Evolutionary conservation across 1,140 invertebrate species (phyloP), one percentile per base, ranked within the genome.

Genomic region (Choristoneura fumiferana): DNA sequence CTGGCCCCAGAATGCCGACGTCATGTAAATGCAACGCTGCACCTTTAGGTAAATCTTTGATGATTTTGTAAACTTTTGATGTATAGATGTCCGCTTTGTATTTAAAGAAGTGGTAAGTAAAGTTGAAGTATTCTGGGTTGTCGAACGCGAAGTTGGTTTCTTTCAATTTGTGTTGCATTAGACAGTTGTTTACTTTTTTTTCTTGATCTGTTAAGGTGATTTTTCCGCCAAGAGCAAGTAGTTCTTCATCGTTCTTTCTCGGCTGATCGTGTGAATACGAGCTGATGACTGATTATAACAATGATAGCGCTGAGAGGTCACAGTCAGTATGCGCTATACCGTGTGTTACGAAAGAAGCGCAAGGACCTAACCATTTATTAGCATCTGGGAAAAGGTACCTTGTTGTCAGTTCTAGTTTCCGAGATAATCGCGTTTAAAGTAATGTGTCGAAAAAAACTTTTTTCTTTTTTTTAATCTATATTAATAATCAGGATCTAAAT

Each of bases 21-120:
- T 95, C 93, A 67, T 96, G 95, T 0, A 92, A 78, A 72, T 96
- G 95, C 0, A 96, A 86, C 0, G 92, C 92, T 0, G 92, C 92
- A 18, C 95, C 95, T 89, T 94, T 94, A 0, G 94, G 94, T 88
- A 95, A 92, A 17, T 89, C 84, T 61, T 91, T 84, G n/a, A 96
- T 92, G 6, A 96, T 92, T 53, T 92, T 75, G 59, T 93, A 96
- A 0, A 96, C 92, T 53, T 91, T 78, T 0, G 94, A 95, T 0
- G 90, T 69, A 6, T 92, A 90, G 37, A 96, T 95, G 4, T 91
- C 52, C 0, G 85, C 54, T 68, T 92, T 94, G 0, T 91, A 91
- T 1, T 85, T 73, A 55, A 96, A 92, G 68, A 95, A 96, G 74
- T 95, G 93, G 8, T 89, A 79, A 0, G 92, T 91, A 0, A 94